Conservation (phyloP, 2,797 vertebrate genomes). For the Intellagama lesueurii region DNA sequence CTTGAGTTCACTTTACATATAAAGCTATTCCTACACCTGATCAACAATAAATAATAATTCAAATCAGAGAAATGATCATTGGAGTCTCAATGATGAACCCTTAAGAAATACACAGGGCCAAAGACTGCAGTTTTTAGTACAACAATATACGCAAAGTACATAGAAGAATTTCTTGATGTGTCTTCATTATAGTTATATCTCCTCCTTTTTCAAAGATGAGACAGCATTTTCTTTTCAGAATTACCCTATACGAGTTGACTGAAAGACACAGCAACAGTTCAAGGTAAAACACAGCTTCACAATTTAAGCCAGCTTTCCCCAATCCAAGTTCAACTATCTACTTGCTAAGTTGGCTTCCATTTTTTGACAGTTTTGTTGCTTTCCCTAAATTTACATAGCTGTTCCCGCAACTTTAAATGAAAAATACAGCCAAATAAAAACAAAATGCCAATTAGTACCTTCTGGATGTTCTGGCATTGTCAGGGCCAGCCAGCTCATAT, state of each 20-base stretch:
- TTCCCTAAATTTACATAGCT: not conserved
- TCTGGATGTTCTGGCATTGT: constrained; percentile 83
- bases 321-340: not conserved
- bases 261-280: not conserved
- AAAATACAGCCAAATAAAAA: not conserved
- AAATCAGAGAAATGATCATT: not conserved
- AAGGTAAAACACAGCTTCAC: not conserved
- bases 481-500: constrained; percentile 82
- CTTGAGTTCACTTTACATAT: not conserved
- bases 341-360: not conserved
- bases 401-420: not conserved
- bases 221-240: not conserved
- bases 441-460: constrained; percentile 72
- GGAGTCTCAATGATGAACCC: not conserved
- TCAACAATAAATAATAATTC: not conserved
- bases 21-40: not conserved
- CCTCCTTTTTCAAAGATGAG: not conserved
- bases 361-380: not conserved
- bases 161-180: not conserved
- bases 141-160: not conserved
- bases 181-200: too few species aligned
- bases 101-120: not conserved
- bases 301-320: too few species aligned
- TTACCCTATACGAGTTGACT: not conserved
- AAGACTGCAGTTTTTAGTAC: not conserved